Base-by-base conservation (phyloP, 2,888 invertebrate species). In the Ectemnius lituratus region DNA sequence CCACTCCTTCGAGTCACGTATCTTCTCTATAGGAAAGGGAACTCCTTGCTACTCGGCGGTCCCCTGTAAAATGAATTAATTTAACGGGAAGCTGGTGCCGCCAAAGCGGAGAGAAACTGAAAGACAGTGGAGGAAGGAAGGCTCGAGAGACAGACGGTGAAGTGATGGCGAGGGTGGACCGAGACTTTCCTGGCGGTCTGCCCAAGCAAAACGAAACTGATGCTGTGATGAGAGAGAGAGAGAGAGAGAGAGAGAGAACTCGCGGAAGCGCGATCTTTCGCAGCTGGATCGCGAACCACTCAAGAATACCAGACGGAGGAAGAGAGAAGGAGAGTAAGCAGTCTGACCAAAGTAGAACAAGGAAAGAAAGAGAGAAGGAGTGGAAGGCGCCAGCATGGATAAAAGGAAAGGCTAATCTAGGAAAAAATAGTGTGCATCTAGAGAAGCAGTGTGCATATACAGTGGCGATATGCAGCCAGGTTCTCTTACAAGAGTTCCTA, bases 351-450 rank as follows among this genome's bases (percentile, higher is more conserved):
- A 4, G 14, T 45, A 23, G 62, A 28, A 47, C 68, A 62, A 68
- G 70, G 64, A 59, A 67, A 67, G 67, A 47, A 58, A 66, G 68
- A 58, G 66, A 66, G 63, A 68, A 58, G 46, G 62, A 28, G 62
- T 13, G 18, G 59, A 78, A 72, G 67, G 69, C 67, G 75, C 47
- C 62, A 23, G 62, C 49, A 20, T 47, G 11, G 49, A 62, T 62
- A 62, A 52, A 52, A 52, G 52, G 52, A 37, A 37, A 37, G 37
- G 46, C 20, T 46, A 16, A 46, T 18, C 16, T 46, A 14, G 46
- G 61, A 18, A 61, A 61, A 46, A 61, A 46, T 61, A 61, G 46
- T 20, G 61, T 46, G 46, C 61, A 23, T 6, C 61, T 45, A 13
- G 28, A 60, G 37, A 37, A 11, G 8, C 18, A 46, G 46, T 52